Conservation (phyloP, 1,140 invertebrate genomes). For the Zophobas morio region DNA sequence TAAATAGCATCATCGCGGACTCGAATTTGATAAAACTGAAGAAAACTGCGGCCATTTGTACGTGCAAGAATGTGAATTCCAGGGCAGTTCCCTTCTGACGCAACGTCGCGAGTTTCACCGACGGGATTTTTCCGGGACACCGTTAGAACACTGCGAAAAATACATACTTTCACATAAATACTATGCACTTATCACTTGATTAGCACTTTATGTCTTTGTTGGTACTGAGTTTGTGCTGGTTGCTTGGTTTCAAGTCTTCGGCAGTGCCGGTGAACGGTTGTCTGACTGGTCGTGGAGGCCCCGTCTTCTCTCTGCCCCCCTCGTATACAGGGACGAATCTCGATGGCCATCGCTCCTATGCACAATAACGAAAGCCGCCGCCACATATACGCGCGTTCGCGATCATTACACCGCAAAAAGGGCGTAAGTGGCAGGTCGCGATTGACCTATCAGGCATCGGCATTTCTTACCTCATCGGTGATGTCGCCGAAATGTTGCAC, state of each 20-base stretch:
- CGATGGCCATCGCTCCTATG: slow-evolving; percentile 19
- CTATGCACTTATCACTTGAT: slow-evolving; percentile 34
- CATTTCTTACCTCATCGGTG: slow-evolving; percentile 80
- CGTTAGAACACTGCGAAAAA: not conserved
- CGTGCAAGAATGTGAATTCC: slow-evolving; percentile 2
- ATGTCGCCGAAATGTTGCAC: slow-evolving; percentile 85
- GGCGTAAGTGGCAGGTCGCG: slow-evolving; percentile 25
- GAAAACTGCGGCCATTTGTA: not conserved
- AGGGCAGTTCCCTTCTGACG: not conserved
- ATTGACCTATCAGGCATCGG: slow-evolving; percentile 14
- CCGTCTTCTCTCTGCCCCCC: slow-evolving; percentile 43
- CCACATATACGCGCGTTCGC: slow-evolving; percentile 16
- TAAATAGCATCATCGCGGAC: slow-evolving; percentile 21
- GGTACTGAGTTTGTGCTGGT: slow-evolving; percentile 1
- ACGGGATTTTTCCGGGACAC: not conserved
- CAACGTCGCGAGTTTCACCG: not conserved
- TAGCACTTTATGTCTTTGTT: slow-evolving; percentile 34
- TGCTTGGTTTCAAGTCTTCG: slow-evolving; percentile 44
- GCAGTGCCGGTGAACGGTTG: slow-evolving; percentile 57
- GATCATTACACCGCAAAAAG: slow-evolving; percentile 1
- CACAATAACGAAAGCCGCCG: slow-evolving; percentile 27
- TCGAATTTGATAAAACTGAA: not conserved
- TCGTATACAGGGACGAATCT: slow-evolving; percentile 31
- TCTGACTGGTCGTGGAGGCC: slow-evolving; percentile 55
- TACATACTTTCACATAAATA: slow-evolving; percentile 30